phyloP scores from a whole-genome alignment of 1,140 invertebrate species.

The Homalodisca vitripennis region DNA sequence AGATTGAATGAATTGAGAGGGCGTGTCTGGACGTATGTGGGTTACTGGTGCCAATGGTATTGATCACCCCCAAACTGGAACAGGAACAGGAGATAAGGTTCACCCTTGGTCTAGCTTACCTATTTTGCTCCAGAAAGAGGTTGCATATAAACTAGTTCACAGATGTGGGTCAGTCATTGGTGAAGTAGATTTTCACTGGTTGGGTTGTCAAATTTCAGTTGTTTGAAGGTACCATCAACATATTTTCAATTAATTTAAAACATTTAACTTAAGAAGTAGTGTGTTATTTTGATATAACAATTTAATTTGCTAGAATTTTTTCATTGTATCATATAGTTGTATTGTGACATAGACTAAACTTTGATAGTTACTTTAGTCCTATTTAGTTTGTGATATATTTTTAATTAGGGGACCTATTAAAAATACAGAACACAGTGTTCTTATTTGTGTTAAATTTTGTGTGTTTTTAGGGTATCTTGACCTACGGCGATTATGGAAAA shows the following conservation, averaged over 20 bases:
- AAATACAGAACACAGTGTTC: not conserved
- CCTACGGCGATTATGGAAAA: not conserved
- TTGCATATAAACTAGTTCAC: slow-evolving; percentile 10
- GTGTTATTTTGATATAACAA: no score
- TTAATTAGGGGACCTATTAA: not conserved
- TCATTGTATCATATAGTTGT: no score
- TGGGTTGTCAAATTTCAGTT: no score
- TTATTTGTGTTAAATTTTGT: not conserved
- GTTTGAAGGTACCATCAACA: no score
- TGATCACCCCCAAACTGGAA: slow-evolving; percentile 12
- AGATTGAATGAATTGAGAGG: no score
- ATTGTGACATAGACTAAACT: no score
- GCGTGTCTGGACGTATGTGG: not conserved
- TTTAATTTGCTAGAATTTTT: no score
- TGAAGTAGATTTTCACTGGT: not conserved
- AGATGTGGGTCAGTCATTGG: slow-evolving; percentile 11
- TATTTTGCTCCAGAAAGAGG: slow-evolving; percentile 4
- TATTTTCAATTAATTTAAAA: no score
- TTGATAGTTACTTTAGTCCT: not conserved
- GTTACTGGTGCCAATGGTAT: slow-evolving; percentile 9
- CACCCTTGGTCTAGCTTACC: slow-evolving; percentile 19
- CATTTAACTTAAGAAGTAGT: no score
- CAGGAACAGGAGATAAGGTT: not conserved
- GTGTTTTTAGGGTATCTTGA: not conserved
- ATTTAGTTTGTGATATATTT: not conserved